Base-by-base conservation (phyloP, 2,888 invertebrate genomes). In the Hermaeophaga mercurialis region DNA sequence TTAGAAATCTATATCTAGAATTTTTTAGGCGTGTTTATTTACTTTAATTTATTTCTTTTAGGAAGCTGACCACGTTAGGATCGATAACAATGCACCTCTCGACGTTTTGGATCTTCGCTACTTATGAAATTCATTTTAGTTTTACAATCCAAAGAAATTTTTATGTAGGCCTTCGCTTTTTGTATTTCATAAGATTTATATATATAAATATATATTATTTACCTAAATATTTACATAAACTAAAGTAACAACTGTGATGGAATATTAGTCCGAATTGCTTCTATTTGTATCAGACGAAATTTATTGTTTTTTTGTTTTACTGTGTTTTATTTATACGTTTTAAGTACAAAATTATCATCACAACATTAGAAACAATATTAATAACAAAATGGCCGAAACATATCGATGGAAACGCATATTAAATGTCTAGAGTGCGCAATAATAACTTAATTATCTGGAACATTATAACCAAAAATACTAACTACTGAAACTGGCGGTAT, bases 41-140 rank as follows among this genome's bases (percentile, higher is more conserved):
- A 8, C 7, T 34, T 36, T 55, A 50, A 19, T 4, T 12, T 11
- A 12, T 36, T 19, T 2, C 41, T 59, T 45, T 44, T 38, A 80
- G 89, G 88, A 85, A 83, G 89, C 89, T 6, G 82, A 84, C 45
- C 91, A 92, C 73, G 86, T 87, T 58, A 82, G 81, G 59, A 73
- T 90, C 60, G 88, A 90, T 68, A 77, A 83, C 19, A 75, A 79
- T 5, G 82, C 85, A 24, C 78, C 82, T 6, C 80, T 91, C 14
- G 86, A 88, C 73, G 84, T 91, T 54, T 83, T 90, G 36, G 91
- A 91, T 74, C 80, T 91, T 41, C 80, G 90, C 11, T 41, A 48
- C 61, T 67, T 45, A 56, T 43, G 26, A 50, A 33, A 11, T 14
- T 12, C 1, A 31, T 15, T 12, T 8, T 22, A 12, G 9, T 11